These are phyloP conservation scores for Hylaeus volcanicus DNA, from an alignment of 1,140 invertebrate species.

Conservation along the genomic window DNA sequence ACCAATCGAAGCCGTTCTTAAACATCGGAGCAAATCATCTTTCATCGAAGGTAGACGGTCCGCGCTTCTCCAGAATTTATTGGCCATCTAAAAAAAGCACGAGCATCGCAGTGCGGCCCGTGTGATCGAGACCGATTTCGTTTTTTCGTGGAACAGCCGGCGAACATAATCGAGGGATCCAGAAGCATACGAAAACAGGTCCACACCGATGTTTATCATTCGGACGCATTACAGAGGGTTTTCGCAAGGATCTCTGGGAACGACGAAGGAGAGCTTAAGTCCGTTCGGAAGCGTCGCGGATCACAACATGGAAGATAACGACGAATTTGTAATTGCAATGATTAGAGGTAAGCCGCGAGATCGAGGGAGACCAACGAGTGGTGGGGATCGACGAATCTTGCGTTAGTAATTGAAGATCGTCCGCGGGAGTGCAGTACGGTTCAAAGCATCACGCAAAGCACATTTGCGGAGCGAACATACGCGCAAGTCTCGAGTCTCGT, in stretches of 20 bases:
- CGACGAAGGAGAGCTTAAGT: too few relatives aligned
- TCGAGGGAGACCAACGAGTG: not conserved
- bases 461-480: not conserved
- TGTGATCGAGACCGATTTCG: too few relatives aligned
- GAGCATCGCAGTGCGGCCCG: not conserved
- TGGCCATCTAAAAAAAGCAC: constrained; percentile 4
- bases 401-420: constrained; percentile 35
- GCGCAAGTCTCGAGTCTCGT: not conserved
- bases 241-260: not conserved
- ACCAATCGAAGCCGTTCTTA: too few relatives aligned
- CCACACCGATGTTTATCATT: not conserved
- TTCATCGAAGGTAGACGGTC: too few relatives aligned
- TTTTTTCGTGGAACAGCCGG: not conserved
- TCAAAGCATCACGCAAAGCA: constrained; percentile 11
- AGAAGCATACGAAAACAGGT: not conserved
- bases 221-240: not conserved
- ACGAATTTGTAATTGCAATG: constrained; percentile 40
- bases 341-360: constrained; percentile 43
- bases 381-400: constrained; percentile 38
- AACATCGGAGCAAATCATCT: too few relatives aligned
- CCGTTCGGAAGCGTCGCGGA: not conserved
- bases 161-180: not conserved
- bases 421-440: constrained; percentile 31
- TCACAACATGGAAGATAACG: not conserved
- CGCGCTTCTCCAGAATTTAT: constrained; percentile 10